Percentiles rank a stretch among this genome's conserved stretches.
Conservation (phyloP, 2,888 invertebrate species). For the Polylopha cassiicola region DNA sequence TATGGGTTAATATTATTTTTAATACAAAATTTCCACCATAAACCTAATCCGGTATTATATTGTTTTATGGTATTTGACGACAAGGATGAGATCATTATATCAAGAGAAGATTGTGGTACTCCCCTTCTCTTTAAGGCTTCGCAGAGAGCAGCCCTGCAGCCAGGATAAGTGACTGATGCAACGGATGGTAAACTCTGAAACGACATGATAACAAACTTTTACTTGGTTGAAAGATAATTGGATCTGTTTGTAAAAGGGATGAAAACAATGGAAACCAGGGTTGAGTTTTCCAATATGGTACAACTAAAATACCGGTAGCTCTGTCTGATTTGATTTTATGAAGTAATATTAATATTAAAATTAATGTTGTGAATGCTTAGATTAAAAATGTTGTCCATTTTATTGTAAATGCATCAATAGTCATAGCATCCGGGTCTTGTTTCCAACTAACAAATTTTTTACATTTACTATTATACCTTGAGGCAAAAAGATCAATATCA, state of each 20-base stretch:
- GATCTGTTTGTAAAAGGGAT: not conserved
- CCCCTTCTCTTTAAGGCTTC: no score
- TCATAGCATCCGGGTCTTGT: no score
- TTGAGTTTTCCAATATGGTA: not conserved
- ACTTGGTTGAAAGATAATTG: not conserved
- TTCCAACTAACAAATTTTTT: no score
- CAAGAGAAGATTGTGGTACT: no score
- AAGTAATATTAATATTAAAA: not conserved
- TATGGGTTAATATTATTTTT: not conserved
- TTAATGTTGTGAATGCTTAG: not conserved
- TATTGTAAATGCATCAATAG: no score
- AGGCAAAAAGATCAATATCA: no score
- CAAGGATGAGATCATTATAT: no score
- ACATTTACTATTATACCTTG: no score
- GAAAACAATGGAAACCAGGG: not conserved
- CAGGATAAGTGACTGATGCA: conserved; percentile 3
- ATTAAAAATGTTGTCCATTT: not conserved
- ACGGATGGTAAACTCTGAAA: not conserved
- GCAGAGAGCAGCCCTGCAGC: conserved; percentile 2
- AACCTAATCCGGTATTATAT: no score
- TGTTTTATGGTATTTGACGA: no score
- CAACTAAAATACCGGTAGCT: not conserved
- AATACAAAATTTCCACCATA: not conserved
- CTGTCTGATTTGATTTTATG: not conserved
- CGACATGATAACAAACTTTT: not conserved